These are phyloP conservation scores for Ptilodon capucinus DNA, from an alignment of 2,888 invertebrate species.

Conservation along the genomic window DNA sequence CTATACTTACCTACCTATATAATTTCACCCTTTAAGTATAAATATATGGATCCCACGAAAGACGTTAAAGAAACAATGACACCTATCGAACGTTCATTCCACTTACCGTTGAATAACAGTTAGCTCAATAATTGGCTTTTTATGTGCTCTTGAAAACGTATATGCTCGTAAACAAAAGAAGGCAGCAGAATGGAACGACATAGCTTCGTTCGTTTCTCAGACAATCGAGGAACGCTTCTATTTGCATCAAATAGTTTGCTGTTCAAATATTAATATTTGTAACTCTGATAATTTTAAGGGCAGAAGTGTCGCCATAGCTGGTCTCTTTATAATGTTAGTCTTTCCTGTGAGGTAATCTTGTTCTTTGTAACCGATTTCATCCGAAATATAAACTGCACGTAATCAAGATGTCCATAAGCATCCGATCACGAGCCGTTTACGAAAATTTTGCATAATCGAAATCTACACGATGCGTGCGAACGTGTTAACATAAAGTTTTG, in stretches of 20 bases:
- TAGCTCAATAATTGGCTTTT: neutral
- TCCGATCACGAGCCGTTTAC: slow-evolving; percentile 31
- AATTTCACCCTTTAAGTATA: too few relatives aligned
- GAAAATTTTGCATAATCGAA: slow-evolving; percentile 39
- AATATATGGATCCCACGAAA: too few relatives aligned
- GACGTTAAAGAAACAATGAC: neutral
- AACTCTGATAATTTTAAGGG: neutral
- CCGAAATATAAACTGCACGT: too few relatives aligned
- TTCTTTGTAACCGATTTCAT: too few relatives aligned
- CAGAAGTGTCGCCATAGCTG: neutral
- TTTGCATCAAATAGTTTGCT: slow-evolving; percentile 35
- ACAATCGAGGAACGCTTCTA: slow-evolving; percentile 36
- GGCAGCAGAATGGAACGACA: neutral
- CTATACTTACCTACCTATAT: too few relatives aligned
- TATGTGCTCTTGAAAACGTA: neutral
- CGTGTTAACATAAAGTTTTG: slow-evolving; percentile 40
- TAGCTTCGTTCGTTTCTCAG: slow-evolving; percentile 7
- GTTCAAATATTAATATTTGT: slow-evolving; percentile 2
- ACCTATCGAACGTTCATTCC: neutral
- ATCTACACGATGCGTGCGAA: slow-evolving; percentile 29
- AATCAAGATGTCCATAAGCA: neutral
- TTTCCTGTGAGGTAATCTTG: too few relatives aligned
- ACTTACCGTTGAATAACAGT: neutral
- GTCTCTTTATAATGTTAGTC: too few relatives aligned
- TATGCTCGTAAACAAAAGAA: neutral